Base-by-base conservation (phyloP, 92 coral and sea anemone genomes). In the Bergia puertoricense region DNA sequence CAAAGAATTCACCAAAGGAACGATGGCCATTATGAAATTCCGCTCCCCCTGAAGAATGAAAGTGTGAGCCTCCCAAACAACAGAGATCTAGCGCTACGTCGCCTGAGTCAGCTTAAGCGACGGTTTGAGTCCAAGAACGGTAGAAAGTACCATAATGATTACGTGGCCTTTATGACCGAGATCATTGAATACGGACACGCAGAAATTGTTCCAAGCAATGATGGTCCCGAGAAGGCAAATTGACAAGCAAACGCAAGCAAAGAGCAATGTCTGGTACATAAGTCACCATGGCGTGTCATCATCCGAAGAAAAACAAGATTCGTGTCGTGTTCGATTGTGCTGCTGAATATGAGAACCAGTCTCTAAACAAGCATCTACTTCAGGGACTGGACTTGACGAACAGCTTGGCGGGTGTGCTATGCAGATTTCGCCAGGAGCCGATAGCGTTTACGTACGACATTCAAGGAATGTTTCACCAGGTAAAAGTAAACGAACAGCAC, bases 241-340 rank as follows among this genome's bases (percentile, higher is more conserved):
- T 30, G 30, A 38, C 15, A 68, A 78, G 36, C 54, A 81, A 50
- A 83, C 20, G 20, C 66, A 57, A 20, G 11, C 83, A 43, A 80
- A 68, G 74, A 37, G 30, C 30, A 30, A 54, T 41, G 89, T 73
- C 3, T 80, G 88, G 85, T 90, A 85, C 46, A 86, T 89, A 5
- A 92, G 90, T 37, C 94, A 92, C 50, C 92, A 92, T 44, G 94
- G 92, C 4, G 87, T 91, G 40, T 91, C 30, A 91, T 44, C 93
- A 88, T 2, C 90, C 88, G 1, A 87, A 91, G 88, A 87, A 87
- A n/a, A 65, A 82, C 43, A 88, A 82, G 20, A 77, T 88, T 9
- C 3, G 86, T 0, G 91, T 67, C 13, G 90, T 76, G 45, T 81
- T 92, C n/a, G 76, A 90, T 80, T 89, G 90, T 74, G 80, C 82